Base-by-base conservation (phyloP, 1,140 invertebrate species). In the Nasonia giraulti region DNA sequence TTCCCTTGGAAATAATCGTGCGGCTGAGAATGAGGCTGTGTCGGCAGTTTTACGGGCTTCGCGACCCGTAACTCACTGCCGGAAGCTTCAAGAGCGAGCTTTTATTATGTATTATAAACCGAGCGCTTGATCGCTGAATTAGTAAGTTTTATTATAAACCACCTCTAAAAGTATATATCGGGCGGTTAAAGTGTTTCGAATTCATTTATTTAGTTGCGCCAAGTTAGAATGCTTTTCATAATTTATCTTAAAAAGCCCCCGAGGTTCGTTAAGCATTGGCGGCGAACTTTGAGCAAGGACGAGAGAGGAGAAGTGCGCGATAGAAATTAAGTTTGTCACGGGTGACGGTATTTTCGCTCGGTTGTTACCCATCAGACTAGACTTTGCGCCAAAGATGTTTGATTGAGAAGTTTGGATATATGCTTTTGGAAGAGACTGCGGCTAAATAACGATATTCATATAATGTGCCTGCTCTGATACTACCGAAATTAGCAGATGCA, bases 1-100 rank as follows among this genome's bases (percentile, higher is more conserved):
- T 85, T 47, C 37, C 14, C 44, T 23, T 2, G 12, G 69, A 69
- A 85, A 75, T 84, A 62, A 80, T 80, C n/a, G 23, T n/a, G 62
- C 8, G 33, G 47, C 55, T 69, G 50, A 44, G 23, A 44, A 17
- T 10, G 37, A 76, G 27, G 7, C n/a, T 37, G 33, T 37, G 33
- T 37, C 33, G 3, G 5, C 33, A 37, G 33, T 6, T 37, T 37
- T 37, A 37, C 33, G 33, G 33, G 31, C 69, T n/a, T 11, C 20
- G 40, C 8, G 10, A 44, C 40, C 1, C 14, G 14, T 1, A 66
- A 11, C 31, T 37, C 14, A 20, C 27, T 2, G 17, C 12, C 44
- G 10, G 10, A 23, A 20, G 44, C 44, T 77, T 77, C 40, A 44
- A 47, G 44, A 82, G 69, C 37, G 10, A 8, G 14, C 81, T 82